Conservation (phyloP, 2,888 invertebrate genomes). For the Polyploca ridens region DNA sequence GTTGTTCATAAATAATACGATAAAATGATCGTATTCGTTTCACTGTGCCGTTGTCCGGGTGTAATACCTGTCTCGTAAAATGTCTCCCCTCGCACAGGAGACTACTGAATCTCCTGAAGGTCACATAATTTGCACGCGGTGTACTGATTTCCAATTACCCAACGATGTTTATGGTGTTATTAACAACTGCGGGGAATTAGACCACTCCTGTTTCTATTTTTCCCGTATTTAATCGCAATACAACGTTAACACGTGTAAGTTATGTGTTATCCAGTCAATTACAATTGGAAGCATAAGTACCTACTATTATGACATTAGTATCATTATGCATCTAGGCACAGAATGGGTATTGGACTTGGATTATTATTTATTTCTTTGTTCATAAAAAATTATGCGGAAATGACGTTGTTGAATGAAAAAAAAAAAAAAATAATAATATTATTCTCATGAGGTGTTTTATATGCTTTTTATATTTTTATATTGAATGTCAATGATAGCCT, state of each 20-base stretch:
- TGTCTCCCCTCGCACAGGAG: constrained; percentile 36
- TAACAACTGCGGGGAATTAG: constrained; percentile 16
- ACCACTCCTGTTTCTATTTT: constrained; percentile 5
- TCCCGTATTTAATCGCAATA: not conserved
- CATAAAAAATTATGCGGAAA: no score
- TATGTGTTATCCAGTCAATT: not conserved
- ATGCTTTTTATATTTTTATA: no score
- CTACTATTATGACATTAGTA: no score
- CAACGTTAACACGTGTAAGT: not conserved
- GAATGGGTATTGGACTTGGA: no score
- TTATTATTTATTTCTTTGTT: no score
- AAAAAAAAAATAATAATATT: no score
- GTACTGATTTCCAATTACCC: constrained; percentile 49
- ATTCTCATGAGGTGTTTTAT: no score
- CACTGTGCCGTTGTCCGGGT: constrained; percentile 35
- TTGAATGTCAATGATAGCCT: no score
- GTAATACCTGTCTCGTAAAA: constrained; percentile 51
- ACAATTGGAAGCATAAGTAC: not conserved
- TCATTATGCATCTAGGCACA: no score
- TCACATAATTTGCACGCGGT: constrained; percentile 49
- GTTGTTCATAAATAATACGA: constrained; percentile 57
- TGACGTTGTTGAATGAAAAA: no score
- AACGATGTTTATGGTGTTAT: constrained; percentile 29
- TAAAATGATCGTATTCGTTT: constrained; percentile 58
- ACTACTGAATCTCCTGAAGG: constrained; percentile 38